Conservation (phyloP, 2,797 vertebrate species). For the Clamator glandarius region DNA sequence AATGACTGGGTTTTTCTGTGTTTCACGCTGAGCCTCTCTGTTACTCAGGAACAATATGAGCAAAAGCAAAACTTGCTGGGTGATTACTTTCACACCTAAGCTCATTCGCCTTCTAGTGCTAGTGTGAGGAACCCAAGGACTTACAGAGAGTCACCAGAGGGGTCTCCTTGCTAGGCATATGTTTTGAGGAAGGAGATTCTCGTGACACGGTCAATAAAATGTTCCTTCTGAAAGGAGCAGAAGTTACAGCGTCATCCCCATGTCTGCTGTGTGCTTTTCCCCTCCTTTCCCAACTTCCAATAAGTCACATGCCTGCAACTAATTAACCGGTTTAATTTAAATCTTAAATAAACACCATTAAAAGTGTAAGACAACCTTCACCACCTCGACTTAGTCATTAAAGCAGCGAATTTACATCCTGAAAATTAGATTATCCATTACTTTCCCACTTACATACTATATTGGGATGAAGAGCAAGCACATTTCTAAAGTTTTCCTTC, state of each 20-base stretch:
- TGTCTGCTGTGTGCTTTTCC: not conserved
- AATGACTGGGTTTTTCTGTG: not conserved
- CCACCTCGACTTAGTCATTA: not conserved
- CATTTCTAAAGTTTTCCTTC: not conserved
- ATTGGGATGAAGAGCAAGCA: not conserved
- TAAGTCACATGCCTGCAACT: not conserved
- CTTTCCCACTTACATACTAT: not conserved
- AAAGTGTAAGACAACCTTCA: not conserved
- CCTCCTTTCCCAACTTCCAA: not conserved
- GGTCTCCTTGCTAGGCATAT: not conserved
- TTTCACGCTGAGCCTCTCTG: not conserved
- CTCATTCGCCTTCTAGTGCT: not conserved
- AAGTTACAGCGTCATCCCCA: not conserved
- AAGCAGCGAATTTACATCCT: not conserved
- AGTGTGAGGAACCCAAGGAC: not conserved
- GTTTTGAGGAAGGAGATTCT: conserved; percentile 23
- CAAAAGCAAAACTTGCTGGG: not conserved
- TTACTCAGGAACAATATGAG: not conserved
- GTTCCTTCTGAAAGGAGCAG: not conserved
- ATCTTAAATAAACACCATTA: not conserved
- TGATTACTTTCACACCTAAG: not conserved
- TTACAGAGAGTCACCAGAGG: not conserved
- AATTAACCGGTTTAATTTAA: not conserved
- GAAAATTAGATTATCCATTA: not conserved
- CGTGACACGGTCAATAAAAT: not conserved